Conservation (phyloP, 2,888 invertebrate species). For the Exephanes ischioxanthus region DNA sequence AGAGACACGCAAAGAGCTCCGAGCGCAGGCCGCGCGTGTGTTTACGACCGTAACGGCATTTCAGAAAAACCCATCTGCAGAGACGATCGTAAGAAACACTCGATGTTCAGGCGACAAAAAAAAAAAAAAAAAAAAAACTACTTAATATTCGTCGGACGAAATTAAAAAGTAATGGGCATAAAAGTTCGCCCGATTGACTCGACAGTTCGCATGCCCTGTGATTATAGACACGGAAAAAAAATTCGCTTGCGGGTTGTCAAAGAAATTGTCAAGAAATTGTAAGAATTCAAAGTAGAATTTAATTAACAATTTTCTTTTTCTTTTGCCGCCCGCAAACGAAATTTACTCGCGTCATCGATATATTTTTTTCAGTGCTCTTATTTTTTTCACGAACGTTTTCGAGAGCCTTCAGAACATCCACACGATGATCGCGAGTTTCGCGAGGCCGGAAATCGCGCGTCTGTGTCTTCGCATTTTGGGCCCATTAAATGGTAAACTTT, state of each 20-base stretch:
- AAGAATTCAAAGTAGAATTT: too few species aligned
- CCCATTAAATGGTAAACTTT: too few species aligned
- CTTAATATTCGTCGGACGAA: neutral
- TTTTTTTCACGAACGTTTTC: neutral
- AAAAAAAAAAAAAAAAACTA: neutral
- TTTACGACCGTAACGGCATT: constrained; percentile 6
- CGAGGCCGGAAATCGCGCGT: neutral
- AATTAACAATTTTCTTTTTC: too few species aligned
- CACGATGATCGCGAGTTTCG: neutral
- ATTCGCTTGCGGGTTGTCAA: too few species aligned
- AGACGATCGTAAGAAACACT: too few species aligned
- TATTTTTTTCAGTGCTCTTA: neutral
- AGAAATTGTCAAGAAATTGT: too few species aligned
- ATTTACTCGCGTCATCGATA: too few species aligned
- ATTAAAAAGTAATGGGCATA: neutral
- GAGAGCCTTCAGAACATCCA: neutral
- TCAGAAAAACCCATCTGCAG: neutral
- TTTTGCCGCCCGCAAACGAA: too few species aligned
- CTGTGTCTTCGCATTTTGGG: too few species aligned
- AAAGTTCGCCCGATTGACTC: neutral
- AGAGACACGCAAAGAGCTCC: neutral
- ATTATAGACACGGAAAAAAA: neutral
- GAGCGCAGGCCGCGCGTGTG: neutral
- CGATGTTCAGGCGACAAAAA: neutral
- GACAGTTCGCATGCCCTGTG: neutral